Base-by-base conservation (phyloP, 2,113 vertebrate genomes). In the Bettongia penicillata region DNA sequence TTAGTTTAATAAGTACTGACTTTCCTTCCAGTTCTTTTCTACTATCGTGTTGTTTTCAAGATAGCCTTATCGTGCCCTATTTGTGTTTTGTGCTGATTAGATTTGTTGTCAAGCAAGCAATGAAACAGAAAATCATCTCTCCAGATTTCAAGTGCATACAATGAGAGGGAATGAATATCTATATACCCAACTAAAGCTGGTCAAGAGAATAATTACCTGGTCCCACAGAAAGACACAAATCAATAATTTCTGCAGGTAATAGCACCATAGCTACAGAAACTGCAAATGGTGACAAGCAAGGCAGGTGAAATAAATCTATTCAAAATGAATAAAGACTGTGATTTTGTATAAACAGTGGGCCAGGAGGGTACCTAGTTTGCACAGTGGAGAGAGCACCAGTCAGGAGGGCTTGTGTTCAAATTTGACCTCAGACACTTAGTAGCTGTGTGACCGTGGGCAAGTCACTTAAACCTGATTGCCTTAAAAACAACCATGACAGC, bases 281-380 rank as follows among this genome's bases (percentile, higher is more conserved):
- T 95, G 93, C 93, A 93, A 96, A 94, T 11, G 23, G 47, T 53
- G 57, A 91, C 96, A 96, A 94, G 93, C 96, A 43, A 24, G 49
- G 91, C 48, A 6, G 94, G n/a, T 48, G 47, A n/a, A 92, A 91
- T 49, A 48, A 55, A 26, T 97, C 95, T 57, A 51, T 84, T 84
- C 48, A n/a, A 94, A 94, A 49, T 47, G 91, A 96, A 61, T 57
- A 92, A 91, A 96, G 47, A 48, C 77, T 24, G 61, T 37, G 91
- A 96, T 95, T 51, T 94, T 55, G 90, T 96, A 95, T 97, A 96
- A 94, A 97, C 96, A 53, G 31, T 92, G 91, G 37, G 6, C 47
- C 47, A 23, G n/a, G 49, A 28, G 3, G 11, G 50, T 90, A 90
- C 37, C 55, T 31, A 57, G 1, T 26, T 31, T 24, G 53, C 55